These are phyloP conservation scores for Chrysodeixis includens DNA, from an alignment of 2,888 invertebrate genomes.

Conservation along the genomic window DNA sequence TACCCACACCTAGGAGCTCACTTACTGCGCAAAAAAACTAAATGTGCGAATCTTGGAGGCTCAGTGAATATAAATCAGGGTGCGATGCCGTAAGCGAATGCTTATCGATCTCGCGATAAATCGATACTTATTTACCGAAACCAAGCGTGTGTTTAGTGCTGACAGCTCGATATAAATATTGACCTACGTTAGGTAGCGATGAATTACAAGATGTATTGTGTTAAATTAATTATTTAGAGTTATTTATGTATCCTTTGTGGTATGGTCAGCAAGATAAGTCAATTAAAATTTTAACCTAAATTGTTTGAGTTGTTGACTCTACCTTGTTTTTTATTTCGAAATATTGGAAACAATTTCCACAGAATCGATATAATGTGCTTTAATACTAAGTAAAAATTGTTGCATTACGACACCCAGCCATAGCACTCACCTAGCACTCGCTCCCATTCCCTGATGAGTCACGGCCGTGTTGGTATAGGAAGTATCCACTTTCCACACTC, in stretches of 20 bases:
- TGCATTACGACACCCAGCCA: no score
- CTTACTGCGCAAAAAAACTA: constrained; percentile 47
- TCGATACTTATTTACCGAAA: constrained; percentile 44
- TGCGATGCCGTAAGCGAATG: constrained; percentile 27
- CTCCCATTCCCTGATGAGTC: constrained; percentile 35
- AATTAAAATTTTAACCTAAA: no score
- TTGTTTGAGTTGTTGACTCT: no score
- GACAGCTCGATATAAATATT: constrained; percentile 33
- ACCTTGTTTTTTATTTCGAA: not conserved
- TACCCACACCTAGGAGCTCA: constrained; percentile 10
- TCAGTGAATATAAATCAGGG: constrained; percentile 56
- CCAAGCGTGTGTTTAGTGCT: constrained; percentile 24
- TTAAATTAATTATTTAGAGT: not conserved
- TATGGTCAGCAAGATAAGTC: no score
- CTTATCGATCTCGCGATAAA: constrained; percentile 32
- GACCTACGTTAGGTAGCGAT: constrained; percentile 16
- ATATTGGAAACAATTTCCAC: not conserved
- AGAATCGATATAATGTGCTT: no score
- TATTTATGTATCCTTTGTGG: not conserved
- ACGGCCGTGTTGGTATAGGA: constrained; percentile 25
- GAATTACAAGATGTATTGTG: constrained; percentile 18
- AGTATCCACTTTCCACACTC: constrained; percentile 28
- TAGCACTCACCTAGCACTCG: constrained; percentile 11
- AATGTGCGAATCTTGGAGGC: constrained; percentile 35
- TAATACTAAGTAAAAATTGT: no score